Evolutionary conservation across 2,113 vertebrate genomes (phyloP).

Genomic region (Verasper variegatus): DNA sequence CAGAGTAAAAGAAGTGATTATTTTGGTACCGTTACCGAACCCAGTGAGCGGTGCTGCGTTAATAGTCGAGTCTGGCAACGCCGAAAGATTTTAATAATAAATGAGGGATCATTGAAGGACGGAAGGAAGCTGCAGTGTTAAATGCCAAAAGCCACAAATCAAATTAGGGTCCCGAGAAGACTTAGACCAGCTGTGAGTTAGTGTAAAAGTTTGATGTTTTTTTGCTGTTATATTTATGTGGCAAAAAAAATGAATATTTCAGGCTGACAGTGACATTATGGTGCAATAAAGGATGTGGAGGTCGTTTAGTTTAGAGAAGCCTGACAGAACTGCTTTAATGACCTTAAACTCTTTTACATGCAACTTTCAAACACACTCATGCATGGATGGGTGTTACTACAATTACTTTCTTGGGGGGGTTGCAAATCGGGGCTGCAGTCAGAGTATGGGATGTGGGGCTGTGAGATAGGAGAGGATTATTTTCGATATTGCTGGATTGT

Average conservation of each 20-base stretch:
- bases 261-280: background rate
- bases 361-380: conserved; percentile 12
- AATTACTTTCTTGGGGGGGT: background rate
- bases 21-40: background rate
- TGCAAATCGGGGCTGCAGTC: no score
- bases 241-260: background rate
- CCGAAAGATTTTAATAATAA: background rate
- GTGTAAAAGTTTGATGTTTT: background rate
- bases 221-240: background rate
- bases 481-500: conserved; percentile 28
- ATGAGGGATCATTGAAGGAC: background rate
- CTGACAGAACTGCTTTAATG: background rate
- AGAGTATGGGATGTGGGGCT: conserved; percentile 11
- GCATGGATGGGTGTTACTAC: conserved; percentile 6
- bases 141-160: background rate
- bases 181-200: background rate
- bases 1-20: no score
- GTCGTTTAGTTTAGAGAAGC: background rate
- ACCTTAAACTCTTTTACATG: conserved; percentile 6
- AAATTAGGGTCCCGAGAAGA: background rate
- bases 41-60: background rate
- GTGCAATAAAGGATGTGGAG: background rate
- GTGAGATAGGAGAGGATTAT: conserved; percentile 10
- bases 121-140: background rate
- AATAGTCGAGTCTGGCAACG: background rate